These are phyloP conservation scores for Protosalanx chinensis DNA, from an alignment of 2,797 vertebrate species.

Conservation along the genomic window DNA sequence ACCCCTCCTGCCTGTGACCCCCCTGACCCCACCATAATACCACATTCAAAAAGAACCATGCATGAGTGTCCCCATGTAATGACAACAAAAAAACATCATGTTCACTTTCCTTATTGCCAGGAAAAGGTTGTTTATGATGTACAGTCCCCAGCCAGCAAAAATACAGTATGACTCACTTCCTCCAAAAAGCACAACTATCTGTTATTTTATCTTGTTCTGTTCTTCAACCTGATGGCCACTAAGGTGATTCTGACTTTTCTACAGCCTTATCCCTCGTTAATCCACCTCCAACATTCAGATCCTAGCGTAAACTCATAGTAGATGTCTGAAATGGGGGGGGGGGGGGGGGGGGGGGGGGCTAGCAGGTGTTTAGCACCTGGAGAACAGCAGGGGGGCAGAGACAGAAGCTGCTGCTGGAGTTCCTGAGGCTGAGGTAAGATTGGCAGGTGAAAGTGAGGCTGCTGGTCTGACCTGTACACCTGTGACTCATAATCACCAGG, in stretches of 20 bases:
- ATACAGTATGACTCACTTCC: too few species aligned
- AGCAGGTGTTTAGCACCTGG: slow-evolving; percentile 85
- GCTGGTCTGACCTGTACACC: slow-evolving; percentile 95
- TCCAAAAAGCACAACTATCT: neutral
- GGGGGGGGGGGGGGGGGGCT: neutral
- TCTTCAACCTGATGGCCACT: neutral
- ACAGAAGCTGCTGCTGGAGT: slow-evolving; percentile 86
- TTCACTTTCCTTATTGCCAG: slow-evolving; percentile 80
- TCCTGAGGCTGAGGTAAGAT: slow-evolving; percentile 88
- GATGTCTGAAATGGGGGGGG: slow-evolving; percentile 72
- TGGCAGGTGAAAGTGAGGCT: slow-evolving; percentile 98
- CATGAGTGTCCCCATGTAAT: slow-evolving; percentile 96
- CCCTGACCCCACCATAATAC: slow-evolving; percentile 95
- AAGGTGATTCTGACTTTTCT: slow-evolving; percentile 2
- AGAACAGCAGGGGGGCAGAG: slow-evolving; percentile 91
- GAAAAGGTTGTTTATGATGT: slow-evolving; percentile 74
- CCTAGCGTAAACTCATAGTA: slow-evolving; percentile 37
- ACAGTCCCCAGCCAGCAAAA: slow-evolving; percentile 21
- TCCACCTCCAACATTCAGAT: slow-evolving; percentile 46
- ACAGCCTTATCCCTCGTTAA: slow-evolving; percentile 21
- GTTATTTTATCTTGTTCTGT: neutral
- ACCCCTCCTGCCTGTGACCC: slow-evolving; percentile 93
- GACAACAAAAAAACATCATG: slow-evolving; percentile 85
- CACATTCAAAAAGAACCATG: slow-evolving; percentile 98
- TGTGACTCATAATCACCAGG: slow-evolving; percentile 99